Conservation (phyloP, 1,140 invertebrate genomes). For the Eumeta japonica region DNA sequence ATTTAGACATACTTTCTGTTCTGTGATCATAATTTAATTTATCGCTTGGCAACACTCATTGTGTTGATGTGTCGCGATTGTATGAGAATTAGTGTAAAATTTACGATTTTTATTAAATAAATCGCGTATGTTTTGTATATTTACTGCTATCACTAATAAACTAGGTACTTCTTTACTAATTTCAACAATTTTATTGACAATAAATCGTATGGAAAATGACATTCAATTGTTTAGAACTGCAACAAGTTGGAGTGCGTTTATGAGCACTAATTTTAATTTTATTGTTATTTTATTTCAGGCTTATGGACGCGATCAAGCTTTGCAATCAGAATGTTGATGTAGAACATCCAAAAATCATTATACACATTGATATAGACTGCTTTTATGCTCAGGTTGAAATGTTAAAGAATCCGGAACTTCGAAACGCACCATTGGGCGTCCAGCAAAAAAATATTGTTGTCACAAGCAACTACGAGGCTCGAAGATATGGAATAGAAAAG, state of each 20-base stretch:
- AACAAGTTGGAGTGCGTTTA: slow-evolving; percentile 53
- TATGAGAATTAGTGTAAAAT: slow-evolving; percentile 13
- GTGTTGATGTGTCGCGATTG: slow-evolving; percentile 57
- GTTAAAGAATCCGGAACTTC: slow-evolving; percentile 65
- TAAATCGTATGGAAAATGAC: too few relatives aligned
- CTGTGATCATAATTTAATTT: too few relatives aligned
- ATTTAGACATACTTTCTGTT: too few relatives aligned
- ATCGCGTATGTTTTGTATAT: background rate
- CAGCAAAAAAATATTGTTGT: slow-evolving; percentile 79
- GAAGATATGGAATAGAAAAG: slow-evolving; percentile 70
- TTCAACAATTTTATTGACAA: too few relatives aligned
- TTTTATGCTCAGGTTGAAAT: slow-evolving; percentile 85
- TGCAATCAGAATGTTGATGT: slow-evolving; percentile 28
- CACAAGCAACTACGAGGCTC: slow-evolving; percentile 76
- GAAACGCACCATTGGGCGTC: slow-evolving; percentile 68
- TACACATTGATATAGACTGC: slow-evolving; percentile 77
- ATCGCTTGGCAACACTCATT: slow-evolving; percentile 36
- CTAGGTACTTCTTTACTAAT: too few relatives aligned
- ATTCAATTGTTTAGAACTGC: slow-evolving; percentile 51
- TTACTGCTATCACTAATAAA: background rate
- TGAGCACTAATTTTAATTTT: slow-evolving; percentile 41
- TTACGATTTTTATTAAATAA: background rate
- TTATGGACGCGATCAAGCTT: slow-evolving; percentile 49
- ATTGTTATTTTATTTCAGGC: slow-evolving; percentile 37
- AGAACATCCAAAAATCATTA: slow-evolving; percentile 64